phyloP scores from a whole-genome alignment of 2,797 vertebrate species.

The Gymnopithys bicolor region DNA sequence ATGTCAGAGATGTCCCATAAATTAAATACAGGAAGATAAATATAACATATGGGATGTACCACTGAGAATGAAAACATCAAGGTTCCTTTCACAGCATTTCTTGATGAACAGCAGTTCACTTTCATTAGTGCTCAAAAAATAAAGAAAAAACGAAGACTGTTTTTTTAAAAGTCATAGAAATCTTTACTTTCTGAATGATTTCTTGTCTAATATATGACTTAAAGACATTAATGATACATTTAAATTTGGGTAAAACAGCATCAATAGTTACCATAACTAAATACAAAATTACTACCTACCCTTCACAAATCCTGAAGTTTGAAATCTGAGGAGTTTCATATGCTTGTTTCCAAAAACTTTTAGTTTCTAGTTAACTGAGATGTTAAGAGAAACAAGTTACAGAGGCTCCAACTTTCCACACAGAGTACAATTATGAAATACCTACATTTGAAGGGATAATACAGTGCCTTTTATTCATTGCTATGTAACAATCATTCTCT shows the following conservation, averaged over 20 bases:
- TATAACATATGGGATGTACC: constrained; percentile 43
- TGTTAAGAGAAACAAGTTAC: not conserved
- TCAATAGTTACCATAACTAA: not conserved
- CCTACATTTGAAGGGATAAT: not conserved
- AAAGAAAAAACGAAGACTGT: not conserved
- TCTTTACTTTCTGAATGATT: not conserved
- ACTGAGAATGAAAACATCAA: constrained; percentile 49
- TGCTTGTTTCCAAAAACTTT: not conserved
- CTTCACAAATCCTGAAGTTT: not conserved
- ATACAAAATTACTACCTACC: not conserved
- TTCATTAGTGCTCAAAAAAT: not conserved
- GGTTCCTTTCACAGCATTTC: constrained; percentile 30
- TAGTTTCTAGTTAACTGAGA: not conserved
- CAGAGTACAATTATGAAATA: not conserved
- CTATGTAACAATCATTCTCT: not conserved
- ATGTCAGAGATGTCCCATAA: not conserved
- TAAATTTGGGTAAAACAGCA: not conserved
- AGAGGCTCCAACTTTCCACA: not conserved
- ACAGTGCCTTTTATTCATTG: not conserved
- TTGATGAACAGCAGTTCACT: not conserved
- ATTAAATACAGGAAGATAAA: not conserved
- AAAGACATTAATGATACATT: not conserved
- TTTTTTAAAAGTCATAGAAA: not conserved
- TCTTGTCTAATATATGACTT: not conserved
- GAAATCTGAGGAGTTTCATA: not conserved